phyloP scores from a whole-genome alignment of 2,888 invertebrate genomes.

The Ornithoptera priamus region DNA sequence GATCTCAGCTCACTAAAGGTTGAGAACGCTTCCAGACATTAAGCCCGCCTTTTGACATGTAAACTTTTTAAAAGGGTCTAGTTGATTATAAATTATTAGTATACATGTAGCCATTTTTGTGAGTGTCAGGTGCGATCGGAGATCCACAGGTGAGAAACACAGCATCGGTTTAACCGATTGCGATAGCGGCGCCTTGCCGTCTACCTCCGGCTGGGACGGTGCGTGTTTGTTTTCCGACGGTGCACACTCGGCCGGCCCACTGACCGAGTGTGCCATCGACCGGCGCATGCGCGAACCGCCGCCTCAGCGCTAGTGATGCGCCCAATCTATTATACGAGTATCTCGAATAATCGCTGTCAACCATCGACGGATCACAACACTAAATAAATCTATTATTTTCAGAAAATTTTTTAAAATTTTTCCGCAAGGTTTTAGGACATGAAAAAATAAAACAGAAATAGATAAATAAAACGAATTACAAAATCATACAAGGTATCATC shows the following conservation, averaged over 20 bases:
- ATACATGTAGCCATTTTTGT: slow-evolving; percentile 7
- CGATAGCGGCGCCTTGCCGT: slow-evolving; percentile 67
- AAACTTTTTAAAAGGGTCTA: no score
- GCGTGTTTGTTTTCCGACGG: slow-evolving; percentile 69
- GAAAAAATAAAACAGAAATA: no score
- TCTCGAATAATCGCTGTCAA: slow-evolving; percentile 2
- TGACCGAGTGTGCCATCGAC: slow-evolving; percentile 77
- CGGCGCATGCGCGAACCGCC: slow-evolving; percentile 64
- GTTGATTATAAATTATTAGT: no score
- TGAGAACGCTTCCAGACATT: no score
- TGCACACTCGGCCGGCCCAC: slow-evolving; percentile 65
- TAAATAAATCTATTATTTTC: background rate
- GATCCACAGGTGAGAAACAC: slow-evolving; percentile 65
- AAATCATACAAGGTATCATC: no score
- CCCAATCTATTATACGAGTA: slow-evolving; percentile 2
- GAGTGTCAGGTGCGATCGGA: slow-evolving; percentile 25
- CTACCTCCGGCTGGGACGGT: slow-evolving; percentile 64
- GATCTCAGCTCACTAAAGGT: no score
- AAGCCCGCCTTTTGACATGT: no score
- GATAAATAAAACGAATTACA: no score
- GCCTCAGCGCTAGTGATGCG: slow-evolving; percentile 28
- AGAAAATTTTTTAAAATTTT: no score
- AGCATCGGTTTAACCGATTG: slow-evolving; percentile 51
- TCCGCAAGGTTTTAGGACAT: no score
- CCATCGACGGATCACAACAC: background rate